Conservation (phyloP, 1,140 invertebrate genomes). For the Calliphora vicina region DNA sequence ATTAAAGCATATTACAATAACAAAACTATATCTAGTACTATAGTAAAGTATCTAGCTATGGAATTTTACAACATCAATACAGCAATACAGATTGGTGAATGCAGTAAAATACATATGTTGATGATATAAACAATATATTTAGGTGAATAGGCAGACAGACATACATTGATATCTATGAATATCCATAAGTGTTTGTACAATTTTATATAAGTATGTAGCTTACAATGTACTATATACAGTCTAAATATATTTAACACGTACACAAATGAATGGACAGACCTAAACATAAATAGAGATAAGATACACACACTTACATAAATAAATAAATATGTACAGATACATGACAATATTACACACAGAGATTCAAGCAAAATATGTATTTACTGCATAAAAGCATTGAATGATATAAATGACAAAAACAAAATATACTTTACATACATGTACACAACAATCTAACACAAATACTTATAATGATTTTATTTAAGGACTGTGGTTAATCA, state of each 20-base stretch:
- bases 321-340: neutral
- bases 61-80: neutral
- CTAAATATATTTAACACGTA: conserved; percentile 3
- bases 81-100: neutral
- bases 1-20: too few relatives aligned
- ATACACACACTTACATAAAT: neutral
- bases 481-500: too few relatives aligned
- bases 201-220: neutral
- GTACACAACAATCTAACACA: too few relatives aligned
- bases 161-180: neutral
- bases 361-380: neutral
- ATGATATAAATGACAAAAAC: too few relatives aligned
- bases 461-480: too few relatives aligned
- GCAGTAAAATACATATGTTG: conserved; percentile 1
- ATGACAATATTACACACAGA: neutral
- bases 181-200: neutral
- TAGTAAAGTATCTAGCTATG: neutral
- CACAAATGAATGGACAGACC: neutral
- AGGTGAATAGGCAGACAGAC: neutral
- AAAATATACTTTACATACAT: too few relatives aligned
- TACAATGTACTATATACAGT: neutral
- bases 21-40: too few relatives aligned
- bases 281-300: conserved; percentile 11
- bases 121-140: neutral
- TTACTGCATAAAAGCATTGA: too few relatives aligned